These are phyloP conservation scores for Odocoileus hemionus DNA, from an alignment of 2,113 vertebrate species.

Conservation along the genomic window DNA sequence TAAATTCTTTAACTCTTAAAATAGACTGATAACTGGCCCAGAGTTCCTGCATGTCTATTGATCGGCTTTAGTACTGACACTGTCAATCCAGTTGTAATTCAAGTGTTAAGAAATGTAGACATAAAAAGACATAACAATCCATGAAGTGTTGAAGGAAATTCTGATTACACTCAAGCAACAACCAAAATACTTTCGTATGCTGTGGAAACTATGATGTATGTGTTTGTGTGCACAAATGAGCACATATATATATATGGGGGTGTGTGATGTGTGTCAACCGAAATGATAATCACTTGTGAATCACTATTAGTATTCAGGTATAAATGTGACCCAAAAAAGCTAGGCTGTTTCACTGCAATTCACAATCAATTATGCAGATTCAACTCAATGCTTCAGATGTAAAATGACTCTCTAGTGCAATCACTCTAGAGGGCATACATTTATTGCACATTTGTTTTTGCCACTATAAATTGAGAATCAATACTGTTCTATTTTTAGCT, in stretches of 20 bases:
- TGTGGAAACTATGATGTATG: neutral
- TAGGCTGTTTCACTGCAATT: slow-evolving; percentile 58
- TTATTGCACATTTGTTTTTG: slow-evolving; percentile 72
- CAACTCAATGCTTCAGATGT: slow-evolving; percentile 66
- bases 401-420: slow-evolving; percentile 67
- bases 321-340: neutral
- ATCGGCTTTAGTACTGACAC: neutral
- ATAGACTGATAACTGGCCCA: neutral
- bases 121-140: neutral
- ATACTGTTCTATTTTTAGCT: slow-evolving; percentile 54
- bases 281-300: neutral
- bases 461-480: slow-evolving; percentile 73
- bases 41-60: neutral
- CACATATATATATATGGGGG: accelerated
- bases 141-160: neutral
- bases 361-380: slow-evolving; percentile 73
- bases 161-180: neutral
- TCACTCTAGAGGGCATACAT: slow-evolving; percentile 34
- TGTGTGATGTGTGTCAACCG: neutral
- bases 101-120: neutral
- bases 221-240: neutral
- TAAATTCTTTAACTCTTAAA: slow-evolving; percentile 31
- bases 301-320: slow-evolving; percentile 52
- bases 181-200: neutral
- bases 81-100: neutral